These are phyloP conservation scores for Allygus modestus DNA, from an alignment of 2,888 invertebrate species.

Conservation along the genomic window DNA sequence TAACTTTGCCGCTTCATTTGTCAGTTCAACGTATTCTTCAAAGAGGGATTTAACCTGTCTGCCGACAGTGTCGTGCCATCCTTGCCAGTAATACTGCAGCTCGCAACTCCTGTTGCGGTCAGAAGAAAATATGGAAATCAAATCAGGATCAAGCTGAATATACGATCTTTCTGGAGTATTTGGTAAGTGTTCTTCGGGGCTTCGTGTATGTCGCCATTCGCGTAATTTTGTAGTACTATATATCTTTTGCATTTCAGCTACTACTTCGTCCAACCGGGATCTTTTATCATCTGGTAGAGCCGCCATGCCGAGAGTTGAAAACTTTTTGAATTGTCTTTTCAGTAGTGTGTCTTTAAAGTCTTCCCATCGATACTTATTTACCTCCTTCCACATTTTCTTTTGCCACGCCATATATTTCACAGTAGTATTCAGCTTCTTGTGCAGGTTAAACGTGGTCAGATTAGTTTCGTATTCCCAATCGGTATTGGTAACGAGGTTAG, in stretches of 20 bases:
- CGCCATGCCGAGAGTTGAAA: constrained; percentile 84
- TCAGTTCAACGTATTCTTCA: constrained; percentile 81
- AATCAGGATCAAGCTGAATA: constrained; percentile 18
- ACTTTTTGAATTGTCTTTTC: constrained; percentile 85
- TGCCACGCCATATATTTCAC: background rate
- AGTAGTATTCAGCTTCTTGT: background rate
- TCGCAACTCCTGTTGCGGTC: constrained; percentile 53
- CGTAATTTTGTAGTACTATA: constrained; percentile 21
- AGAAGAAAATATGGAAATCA: constrained; percentile 14
- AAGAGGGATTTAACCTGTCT: constrained; percentile 80
- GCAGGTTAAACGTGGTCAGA: constrained; percentile 84
- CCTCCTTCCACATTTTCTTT: constrained; percentile 82
- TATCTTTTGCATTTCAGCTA: constrained; percentile 7
- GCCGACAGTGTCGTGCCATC: constrained; percentile 81
- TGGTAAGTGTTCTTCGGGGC: background rate
- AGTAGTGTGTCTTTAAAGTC: constrained; percentile 83
- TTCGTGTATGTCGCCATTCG: background rate
- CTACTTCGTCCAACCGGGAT: constrained; percentile 71
- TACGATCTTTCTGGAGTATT: background rate
- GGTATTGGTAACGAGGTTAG: constrained; percentile 80
- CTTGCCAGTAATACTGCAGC: constrained; percentile 74
- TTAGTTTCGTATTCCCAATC: constrained; percentile 88
- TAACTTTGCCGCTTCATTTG: constrained; percentile 84
- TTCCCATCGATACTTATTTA: constrained; percentile 85
- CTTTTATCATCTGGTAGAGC: constrained; percentile 81